phyloP scores from a whole-genome alignment of 2,797 vertebrate species.

The Lacerta viridis region DNA sequence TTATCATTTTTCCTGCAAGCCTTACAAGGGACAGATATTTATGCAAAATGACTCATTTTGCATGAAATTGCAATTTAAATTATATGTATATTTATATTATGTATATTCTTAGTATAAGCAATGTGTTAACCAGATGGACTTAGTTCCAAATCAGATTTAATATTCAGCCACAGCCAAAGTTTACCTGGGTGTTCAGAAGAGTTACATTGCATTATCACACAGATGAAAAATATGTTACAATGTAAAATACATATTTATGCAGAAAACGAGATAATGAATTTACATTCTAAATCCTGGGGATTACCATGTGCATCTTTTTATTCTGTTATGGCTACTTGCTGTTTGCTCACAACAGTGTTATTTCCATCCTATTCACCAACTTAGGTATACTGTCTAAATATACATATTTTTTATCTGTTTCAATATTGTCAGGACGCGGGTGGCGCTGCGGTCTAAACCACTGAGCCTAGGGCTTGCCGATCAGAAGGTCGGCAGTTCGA shows the following conservation, averaged over 20 bases:
- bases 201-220: slow-evolving; percentile 4
- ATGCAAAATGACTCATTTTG: not conserved
- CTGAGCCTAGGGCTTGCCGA: too few relatives aligned
- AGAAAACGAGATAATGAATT: not conserved
- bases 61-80: not conserved
- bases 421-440: not conserved
- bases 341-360: not conserved
- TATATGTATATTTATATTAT: not conserved
- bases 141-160: not conserved
- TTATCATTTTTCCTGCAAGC: not conserved
- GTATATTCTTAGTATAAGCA: not conserved
- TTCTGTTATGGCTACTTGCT: not conserved
- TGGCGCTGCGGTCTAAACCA: too few relatives aligned
- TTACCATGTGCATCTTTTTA: slow-evolving; percentile 2
- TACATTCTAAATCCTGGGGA: not conserved
- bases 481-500: too few relatives aligned
- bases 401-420: not conserved
- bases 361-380: not conserved
- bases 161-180: not conserved
- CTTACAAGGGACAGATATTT: slow-evolving; percentile 1
- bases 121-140: not conserved
- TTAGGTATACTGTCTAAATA: too few relatives aligned
- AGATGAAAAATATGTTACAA: not conserved
- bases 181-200: slow-evolving; percentile 3
- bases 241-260: not conserved